Evolutionary conservation across 2,113 vertebrate genomes (phyloP).

Genomic region (Trochalopteron elliotii): DNA sequence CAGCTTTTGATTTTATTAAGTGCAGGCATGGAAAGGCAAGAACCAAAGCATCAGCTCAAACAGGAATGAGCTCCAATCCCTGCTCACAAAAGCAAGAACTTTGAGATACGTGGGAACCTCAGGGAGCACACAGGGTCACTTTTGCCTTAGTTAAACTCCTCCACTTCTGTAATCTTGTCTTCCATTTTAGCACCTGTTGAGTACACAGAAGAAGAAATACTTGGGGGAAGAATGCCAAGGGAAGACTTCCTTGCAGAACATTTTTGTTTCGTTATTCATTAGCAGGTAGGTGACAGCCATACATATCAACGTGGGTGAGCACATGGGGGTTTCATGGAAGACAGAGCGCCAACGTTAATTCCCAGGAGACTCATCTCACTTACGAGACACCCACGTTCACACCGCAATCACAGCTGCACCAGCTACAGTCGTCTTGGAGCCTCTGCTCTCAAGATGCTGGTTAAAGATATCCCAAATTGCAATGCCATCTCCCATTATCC

Average conservation of each 20-base stretch:
- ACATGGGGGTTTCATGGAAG: background rate
- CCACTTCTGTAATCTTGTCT: background rate
- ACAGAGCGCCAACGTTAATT: background rate
- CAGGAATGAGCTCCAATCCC: background rate
- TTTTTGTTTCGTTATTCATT: background rate
- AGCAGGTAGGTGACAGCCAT: background rate
- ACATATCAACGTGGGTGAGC: background rate
- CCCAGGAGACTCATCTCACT: background rate
- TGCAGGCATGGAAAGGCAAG: background rate
- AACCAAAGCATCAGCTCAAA: background rate
- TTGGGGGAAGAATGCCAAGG: background rate
- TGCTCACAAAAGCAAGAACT: background rate
- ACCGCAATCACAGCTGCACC: background rate
- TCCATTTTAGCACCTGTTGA: background rate
- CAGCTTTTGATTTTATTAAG: background rate
- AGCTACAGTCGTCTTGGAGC: background rate
- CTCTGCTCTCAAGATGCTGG: background rate
- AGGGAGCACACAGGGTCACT: background rate
- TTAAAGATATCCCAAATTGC: background rate
- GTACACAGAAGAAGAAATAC: background rate
- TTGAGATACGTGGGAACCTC: background rate
- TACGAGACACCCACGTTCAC: background rate
- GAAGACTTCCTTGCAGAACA: background rate
- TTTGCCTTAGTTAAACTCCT: background rate
- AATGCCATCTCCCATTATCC: background rate